Base-by-base conservation (phyloP, 2,888 invertebrate genomes). In the Eremobia ochroleuca region DNA sequence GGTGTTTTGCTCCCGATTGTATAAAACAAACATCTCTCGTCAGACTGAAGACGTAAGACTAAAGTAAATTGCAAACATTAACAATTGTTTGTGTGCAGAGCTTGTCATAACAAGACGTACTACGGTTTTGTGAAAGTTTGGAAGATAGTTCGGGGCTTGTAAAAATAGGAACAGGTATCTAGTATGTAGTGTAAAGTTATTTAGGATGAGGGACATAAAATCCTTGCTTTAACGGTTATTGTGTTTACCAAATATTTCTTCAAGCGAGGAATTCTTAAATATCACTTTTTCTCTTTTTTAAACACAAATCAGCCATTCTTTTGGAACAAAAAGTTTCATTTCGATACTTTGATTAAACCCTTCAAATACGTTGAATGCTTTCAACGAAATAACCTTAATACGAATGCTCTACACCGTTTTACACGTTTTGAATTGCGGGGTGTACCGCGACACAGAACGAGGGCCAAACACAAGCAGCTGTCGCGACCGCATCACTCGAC, bases 41-140 rank as follows among this genome's bases (percentile, higher is more conserved):
- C 71, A 55, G 59, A 40, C 46, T 61, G 37, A 73, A 46, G 8
- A 81, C 9, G 59, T 43, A 34, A 69, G 21, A 71, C 58, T 64
- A 62, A 74, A 83, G 77, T 65, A 66, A 84, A 85, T 85, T 70
- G 65, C 65, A 52, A 64, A 81, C 71, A 49, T 59, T 40, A 49
- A 65, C 64, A 58, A 65, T 65, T 68, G 55, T 64, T 62, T 62
- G 76, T 71, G 59, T 72, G 71, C 61, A 80, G n/a, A 43, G 71
- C 34, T 15, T 68, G 52, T 37, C 52, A 46, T 52, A 68, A 73
- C 64, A 61, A 28, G 62, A 55, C 3, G 1, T 49, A 21, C 25
- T 21, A 15, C 0, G 37, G 46, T 37, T 25, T 31, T 76, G 18
- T 49, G 28, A 13, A n/a, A 13, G 18, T 65, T 21, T 37, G 9